Conservation (phyloP, 2,888 invertebrate species). For the Cactoblastis cactorum region DNA sequence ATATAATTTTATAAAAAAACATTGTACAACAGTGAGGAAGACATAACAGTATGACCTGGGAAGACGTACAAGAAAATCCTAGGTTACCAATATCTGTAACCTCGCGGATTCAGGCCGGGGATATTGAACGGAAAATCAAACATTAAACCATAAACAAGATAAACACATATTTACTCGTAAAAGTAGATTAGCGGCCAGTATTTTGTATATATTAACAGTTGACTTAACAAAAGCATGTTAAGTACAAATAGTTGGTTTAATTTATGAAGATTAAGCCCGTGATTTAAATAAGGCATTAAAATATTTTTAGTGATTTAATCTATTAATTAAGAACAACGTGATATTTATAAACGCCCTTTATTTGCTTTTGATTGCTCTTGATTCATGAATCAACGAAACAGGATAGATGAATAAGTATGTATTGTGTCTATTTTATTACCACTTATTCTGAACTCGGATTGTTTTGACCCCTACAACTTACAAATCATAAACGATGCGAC, state of each 20-base stretch:
- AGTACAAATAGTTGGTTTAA: too few species aligned
- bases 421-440: background rate
- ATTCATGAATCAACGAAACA: background rate
- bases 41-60: conserved; percentile 38
- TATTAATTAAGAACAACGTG: too few species aligned
- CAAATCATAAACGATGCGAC: conserved; percentile 1
- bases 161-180: too few species aligned
- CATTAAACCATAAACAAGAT: too few species aligned
- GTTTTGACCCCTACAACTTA: conserved; percentile 1
- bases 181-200: background rate
- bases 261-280: too few species aligned
- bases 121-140: background rate
- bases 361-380: too few species aligned
- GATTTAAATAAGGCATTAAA: too few species aligned
- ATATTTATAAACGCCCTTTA: too few species aligned
- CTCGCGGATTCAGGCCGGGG: conserved; percentile 20
- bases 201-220: background rate
- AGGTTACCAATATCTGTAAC: conserved; percentile 33
- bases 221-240: too few species aligned
- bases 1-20: too few species aligned
- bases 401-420: background rate
- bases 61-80: conserved; percentile 40
- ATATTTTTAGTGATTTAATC: too few species aligned
- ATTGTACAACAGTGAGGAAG: conserved; percentile 3
- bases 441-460: background rate